These are phyloP conservation scores for Pherbina coryleti DNA, from an alignment of 2,888 invertebrate species.

Conservation along the genomic window DNA sequence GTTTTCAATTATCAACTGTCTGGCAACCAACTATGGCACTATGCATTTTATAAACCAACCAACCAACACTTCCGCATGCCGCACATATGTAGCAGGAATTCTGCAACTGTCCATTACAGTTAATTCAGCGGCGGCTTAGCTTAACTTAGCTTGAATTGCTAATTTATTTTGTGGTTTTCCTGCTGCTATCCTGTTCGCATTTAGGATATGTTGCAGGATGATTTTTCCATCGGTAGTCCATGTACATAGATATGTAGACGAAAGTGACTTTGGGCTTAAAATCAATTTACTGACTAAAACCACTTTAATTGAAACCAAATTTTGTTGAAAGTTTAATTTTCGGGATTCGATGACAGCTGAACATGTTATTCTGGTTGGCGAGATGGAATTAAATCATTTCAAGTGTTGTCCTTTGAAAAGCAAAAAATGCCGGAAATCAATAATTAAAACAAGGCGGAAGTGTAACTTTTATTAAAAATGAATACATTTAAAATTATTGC, in stretches of 20 bases:
- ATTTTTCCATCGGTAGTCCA: neutral
- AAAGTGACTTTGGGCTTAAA: neutral
- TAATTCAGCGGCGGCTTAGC: slow-evolving; percentile 23
- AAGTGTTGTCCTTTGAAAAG: too few relatives aligned
- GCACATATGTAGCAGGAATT: too few relatives aligned
- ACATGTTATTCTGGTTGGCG: too few relatives aligned
- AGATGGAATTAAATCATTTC: too few relatives aligned
- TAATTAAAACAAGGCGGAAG: too few relatives aligned
- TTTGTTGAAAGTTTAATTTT: neutral
- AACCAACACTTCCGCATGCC: neutral
- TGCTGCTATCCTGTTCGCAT: neutral
- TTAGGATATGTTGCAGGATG: neutral
- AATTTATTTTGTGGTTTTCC: neutral
- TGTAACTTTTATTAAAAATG: too few relatives aligned
- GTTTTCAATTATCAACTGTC: too few relatives aligned
- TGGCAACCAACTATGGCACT: neutral
- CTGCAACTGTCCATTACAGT: neutral
- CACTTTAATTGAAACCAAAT: neutral
- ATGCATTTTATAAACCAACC: neutral
- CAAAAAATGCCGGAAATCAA: too few relatives aligned
- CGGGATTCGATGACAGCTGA: neutral
- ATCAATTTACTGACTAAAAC: neutral
- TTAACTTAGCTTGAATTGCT: slow-evolving; percentile 44
- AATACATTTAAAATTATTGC: too few relatives aligned
- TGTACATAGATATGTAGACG: neutral